Base-by-base conservation (phyloP, 2,888 invertebrate species). In the Bembecia ichneumoniformis region DNA sequence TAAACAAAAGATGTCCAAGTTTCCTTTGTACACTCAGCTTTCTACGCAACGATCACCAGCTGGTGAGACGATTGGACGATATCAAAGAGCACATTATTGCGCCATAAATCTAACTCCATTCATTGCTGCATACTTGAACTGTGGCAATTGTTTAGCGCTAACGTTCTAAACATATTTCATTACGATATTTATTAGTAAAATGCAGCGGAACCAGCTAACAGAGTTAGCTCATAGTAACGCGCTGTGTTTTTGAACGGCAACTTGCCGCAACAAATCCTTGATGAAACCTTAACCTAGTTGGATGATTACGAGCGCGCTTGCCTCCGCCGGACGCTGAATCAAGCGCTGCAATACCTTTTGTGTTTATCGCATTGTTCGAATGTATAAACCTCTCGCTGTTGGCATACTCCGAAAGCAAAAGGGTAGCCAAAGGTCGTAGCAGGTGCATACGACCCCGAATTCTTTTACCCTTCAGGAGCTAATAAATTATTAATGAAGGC, bases 221-320 rank as follows among this genome's bases (percentile, higher is more conserved):
- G 28, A 28, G 79, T 82, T 77, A 77, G 82, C 77, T 83, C 80
- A 83, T 76, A 81, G 81, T 76, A 81, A 82, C 81, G 72, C 74
- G 75, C 76, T 72, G 70, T 71, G 79, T 84, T 83, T 84, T 82
- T 84, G 86, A 84, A 82, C 84, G 86, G 83, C 74, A 83, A 77
- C 82, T 86, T 87, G 84, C 83, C 82, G 86, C 87, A 87, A 86
- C 74, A 87, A 86, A 87, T 84, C 87, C 87, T 87, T 87, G 87
- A 73, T 81, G 81, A 62, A 82, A 86, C 87, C 87, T 87, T 87
- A 87, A 87, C 87, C 87, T 77, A 87, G 75, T 87, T 87, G 82
- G 77, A 75, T 83, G 83, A 82, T 87, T 84, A 84, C 86, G 76
- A 80, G 74, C 73, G 73, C 77, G 73, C 71, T 70, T 64, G 75